Percentiles rank a stretch among this genome's conserved stretches.
phyloP scores from a whole-genome alignment of 2,888 invertebrate genomes.

The Ophraella communa region DNA sequence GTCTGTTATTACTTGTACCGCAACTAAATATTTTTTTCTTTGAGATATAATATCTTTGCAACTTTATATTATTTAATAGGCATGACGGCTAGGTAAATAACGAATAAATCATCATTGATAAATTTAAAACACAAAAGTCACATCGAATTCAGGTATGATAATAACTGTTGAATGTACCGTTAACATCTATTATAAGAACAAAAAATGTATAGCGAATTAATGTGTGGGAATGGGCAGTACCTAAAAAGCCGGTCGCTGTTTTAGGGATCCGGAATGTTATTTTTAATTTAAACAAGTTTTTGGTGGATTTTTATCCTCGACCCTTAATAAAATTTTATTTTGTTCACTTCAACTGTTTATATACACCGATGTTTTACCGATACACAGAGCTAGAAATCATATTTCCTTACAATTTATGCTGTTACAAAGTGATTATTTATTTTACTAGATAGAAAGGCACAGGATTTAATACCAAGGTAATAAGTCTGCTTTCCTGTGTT shows the following conservation, averaged over 20 bases:
- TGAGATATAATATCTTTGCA: not conserved
- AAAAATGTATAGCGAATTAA: conserved; percentile 10
- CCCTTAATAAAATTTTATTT: too few species aligned
- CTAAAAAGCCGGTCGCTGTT: not conserved
- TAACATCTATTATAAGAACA: conserved; percentile 10
- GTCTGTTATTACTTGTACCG: too few species aligned
- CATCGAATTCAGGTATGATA: conserved; percentile 6
- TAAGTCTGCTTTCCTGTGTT: too few species aligned
- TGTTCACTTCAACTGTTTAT: too few species aligned
- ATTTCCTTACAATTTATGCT: too few species aligned
- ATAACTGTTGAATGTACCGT: conserved; percentile 9
- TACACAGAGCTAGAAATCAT: too few species aligned
- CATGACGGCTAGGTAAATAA: not conserved
- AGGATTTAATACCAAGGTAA: too few species aligned
- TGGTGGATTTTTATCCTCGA: not conserved
- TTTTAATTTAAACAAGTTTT: not conserved
- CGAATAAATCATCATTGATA: not conserved
- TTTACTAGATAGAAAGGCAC: too few species aligned
- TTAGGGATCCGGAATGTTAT: not conserved
- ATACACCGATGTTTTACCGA: too few species aligned
- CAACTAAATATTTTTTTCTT: not conserved
- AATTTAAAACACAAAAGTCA: not conserved
- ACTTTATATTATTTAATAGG: too few species aligned
- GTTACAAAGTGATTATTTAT: too few species aligned
- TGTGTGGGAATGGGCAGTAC: conserved; percentile 7